Percentiles rank a stretch among this genome's conserved stretches.
These are phyloP conservation scores for Nothobranchius furzeri DNA, from an alignment of 2,113 vertebrate species.

Conservation along the genomic window DNA sequence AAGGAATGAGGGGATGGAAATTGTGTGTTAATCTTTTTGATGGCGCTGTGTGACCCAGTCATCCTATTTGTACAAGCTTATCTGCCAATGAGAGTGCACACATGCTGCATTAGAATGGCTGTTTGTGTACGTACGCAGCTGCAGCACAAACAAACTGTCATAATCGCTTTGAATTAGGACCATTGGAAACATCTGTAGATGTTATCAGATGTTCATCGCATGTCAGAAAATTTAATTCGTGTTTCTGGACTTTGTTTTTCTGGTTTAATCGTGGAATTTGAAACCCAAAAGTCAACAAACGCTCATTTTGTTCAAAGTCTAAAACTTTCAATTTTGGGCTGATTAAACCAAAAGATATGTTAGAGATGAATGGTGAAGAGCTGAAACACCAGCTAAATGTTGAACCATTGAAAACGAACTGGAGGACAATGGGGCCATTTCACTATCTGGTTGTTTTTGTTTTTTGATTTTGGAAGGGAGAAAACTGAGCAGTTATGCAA, in stretches of 20 bases:
- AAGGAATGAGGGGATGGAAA: slow-evolving; percentile 55
- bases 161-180: neutral
- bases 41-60: slow-evolving; percentile 63
- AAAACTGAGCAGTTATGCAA: too few species aligned
- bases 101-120: slow-evolving; percentile 36
- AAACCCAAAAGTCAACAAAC: too few species aligned
- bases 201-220: neutral
- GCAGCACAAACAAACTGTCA: slow-evolving; percentile 22
- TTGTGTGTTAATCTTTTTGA: slow-evolving; percentile 68
- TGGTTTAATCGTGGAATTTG: neutral
- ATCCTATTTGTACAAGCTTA: slow-evolving; percentile 74
- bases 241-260: neutral
- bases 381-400: too few species aligned
- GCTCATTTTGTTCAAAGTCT: too few species aligned
- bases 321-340: too few species aligned
- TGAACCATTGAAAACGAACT: too few species aligned
- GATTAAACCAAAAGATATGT: too few species aligned
- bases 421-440: too few species aligned
- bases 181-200: neutral
- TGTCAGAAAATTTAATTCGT: neutral
- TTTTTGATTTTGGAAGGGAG: too few species aligned
- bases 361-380: too few species aligned
- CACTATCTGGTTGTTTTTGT: too few species aligned
- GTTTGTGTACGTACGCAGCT: slow-evolving; percentile 25
- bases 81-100: slow-evolving; percentile 66